phyloP scores from a whole-genome alignment of 2,888 invertebrate genomes.

The Pristionchus entomophagus region DNA sequence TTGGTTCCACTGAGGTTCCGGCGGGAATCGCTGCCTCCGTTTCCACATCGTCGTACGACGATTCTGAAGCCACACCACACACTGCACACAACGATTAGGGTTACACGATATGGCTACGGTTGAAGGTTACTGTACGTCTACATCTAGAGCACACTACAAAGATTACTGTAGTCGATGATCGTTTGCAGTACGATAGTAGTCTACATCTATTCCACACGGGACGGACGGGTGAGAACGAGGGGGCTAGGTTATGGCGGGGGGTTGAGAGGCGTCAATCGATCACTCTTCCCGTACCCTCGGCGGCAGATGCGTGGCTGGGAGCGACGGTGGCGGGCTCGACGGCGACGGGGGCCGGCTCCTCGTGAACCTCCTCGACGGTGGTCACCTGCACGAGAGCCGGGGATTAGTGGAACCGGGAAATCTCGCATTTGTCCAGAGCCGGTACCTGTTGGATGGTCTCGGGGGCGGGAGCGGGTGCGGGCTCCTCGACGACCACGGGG shows the following conservation, averaged over 20 bases:
- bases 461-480: background rate
- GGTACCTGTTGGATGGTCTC: slow-evolving; percentile 36
- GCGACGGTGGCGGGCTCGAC: slow-evolving; percentile 52
- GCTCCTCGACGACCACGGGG: slow-evolving; percentile 23
- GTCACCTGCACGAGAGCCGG: background rate
- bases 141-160: too few species aligned
- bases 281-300: slow-evolving; percentile 53
- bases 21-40: slow-evolving; percentile 56
- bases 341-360: slow-evolving; percentile 64
- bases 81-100: slow-evolving; percentile 1
- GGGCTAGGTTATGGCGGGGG: background rate
- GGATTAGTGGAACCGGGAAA: background rate
- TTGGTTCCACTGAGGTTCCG: slow-evolving; percentile 45
- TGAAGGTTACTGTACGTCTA: background rate
- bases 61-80: slow-evolving; percentile 51
- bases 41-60: slow-evolving; percentile 68
- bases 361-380: slow-evolving; percentile 59
- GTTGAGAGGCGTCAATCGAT: background rate
- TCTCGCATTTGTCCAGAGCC: too few species aligned
- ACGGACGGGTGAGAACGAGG: slow-evolving; percentile 3
- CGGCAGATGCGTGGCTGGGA: slow-evolving; percentile 48
- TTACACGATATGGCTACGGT: background rate
- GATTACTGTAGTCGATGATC: background rate
- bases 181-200: background rate
- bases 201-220: background rate